phyloP scores from a whole-genome alignment of 1,140 invertebrate species.

The Aporrectodea caliginosa region DNA sequence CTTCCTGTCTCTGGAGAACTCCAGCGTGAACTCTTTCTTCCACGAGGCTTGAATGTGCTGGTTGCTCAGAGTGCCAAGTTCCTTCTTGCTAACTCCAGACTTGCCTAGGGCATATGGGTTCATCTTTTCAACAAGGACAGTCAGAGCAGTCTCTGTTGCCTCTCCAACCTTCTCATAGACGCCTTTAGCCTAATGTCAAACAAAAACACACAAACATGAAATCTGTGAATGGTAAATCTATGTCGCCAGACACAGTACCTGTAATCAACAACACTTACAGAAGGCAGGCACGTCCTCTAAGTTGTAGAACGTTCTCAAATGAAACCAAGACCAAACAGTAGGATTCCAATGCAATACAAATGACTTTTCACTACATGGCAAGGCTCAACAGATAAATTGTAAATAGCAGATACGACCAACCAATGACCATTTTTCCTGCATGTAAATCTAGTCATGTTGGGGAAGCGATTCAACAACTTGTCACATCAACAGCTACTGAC shows the following conservation, averaged over 20 bases:
- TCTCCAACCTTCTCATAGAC: constrained; percentile 86
- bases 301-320: background rate
- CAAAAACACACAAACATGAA: background rate
- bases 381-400: background rate
- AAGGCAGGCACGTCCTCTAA: background rate
- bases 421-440: background rate
- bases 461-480: no score
- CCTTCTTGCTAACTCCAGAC: constrained; percentile 81
- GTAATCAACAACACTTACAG: background rate
- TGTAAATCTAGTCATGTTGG: no score
- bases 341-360: background rate
- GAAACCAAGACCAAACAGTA: background rate
- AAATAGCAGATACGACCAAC: background rate
- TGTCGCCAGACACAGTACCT: no score
- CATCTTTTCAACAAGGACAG: constrained; percentile 96
- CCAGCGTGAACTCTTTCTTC: constrained; percentile 86
- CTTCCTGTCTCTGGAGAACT: constrained; percentile 99
- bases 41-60: constrained; percentile 66
- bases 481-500: no score
- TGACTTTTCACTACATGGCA: background rate
- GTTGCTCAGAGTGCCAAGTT: constrained; percentile 83
- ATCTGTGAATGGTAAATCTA: no score
- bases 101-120: constrained; percentile 87
- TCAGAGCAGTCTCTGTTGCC: constrained; percentile 97
- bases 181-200: constrained; percentile 59